A percentile compares a stretch with the other conserved stretches of the same genome.
Conservation (phyloP, 2,888 invertebrate species). For the Euzophera pinguis region DNA sequence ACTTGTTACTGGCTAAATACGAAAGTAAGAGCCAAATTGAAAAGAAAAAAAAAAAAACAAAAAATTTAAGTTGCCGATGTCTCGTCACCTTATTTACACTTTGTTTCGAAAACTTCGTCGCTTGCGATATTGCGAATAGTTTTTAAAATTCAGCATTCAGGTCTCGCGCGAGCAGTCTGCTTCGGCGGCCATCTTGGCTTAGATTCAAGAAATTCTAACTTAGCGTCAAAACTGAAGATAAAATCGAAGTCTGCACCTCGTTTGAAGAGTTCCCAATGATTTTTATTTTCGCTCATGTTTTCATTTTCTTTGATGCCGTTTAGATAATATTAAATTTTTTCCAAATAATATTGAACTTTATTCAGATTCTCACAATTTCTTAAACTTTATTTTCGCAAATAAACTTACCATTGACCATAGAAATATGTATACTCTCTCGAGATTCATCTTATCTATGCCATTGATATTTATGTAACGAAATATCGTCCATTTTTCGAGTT, state of each 20-base stretch:
- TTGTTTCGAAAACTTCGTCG: conserved; percentile 7
- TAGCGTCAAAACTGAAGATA: conserved; percentile 9
- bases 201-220: conserved; percentile 12
- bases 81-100: conserved; percentile 6
- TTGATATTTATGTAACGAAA: no score
- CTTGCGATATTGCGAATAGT: conserved; percentile 4
- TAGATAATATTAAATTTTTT: no score
- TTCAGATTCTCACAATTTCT: no score
- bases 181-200: conserved; percentile 8
- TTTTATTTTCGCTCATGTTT: not conserved
- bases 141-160: conserved; percentile 5
- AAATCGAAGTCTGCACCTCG: conserved; percentile 7
- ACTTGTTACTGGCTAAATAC: no score
- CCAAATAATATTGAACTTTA: no score
- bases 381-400: no score
- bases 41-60: not conserved
- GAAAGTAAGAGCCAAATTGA: no score
- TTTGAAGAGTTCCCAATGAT: not conserved
- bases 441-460: no score
- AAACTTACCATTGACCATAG: no score
- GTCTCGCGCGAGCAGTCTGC: conserved; percentile 2
- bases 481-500: no score
- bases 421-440: no score
- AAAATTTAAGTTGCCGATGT: not conserved
- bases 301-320: no score